phyloP scores from a whole-genome alignment of 2,113 vertebrate species.

The Apodemus sylvaticus region DNA sequence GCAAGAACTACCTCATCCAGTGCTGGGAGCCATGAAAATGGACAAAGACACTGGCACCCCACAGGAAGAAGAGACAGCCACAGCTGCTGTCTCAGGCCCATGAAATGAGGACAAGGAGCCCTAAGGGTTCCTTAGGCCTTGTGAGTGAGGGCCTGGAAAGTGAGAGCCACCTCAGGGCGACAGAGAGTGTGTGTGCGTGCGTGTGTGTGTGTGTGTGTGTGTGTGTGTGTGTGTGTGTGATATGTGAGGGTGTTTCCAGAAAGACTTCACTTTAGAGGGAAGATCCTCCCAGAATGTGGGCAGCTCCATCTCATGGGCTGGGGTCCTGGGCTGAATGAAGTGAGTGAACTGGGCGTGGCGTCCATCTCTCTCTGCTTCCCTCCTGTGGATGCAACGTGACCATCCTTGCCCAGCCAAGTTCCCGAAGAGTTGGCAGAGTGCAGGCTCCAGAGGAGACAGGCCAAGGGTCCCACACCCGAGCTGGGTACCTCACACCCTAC shows the following conservation, averaged over 20 bases:
- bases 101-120: accelerated
- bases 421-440: neutral
- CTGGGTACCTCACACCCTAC: neutral
- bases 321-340: neutral
- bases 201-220: no score
- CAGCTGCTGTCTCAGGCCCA: accelerated
- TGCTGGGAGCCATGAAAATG: neutral
- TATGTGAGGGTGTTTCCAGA: neutral
- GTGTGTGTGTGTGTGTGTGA: neutral
- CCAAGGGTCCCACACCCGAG: neutral
- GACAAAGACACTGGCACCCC: neutral
- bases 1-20: neutral
- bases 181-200: neutral
- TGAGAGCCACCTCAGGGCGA: accelerated
- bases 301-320: neutral
- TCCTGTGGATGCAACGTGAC: neutral
- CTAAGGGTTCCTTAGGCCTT: neutral
- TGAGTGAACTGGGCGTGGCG: neutral
- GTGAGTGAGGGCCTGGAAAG: neutral
- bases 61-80: neutral
- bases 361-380: neutral
- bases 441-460: no score
- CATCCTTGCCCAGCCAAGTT: no score
- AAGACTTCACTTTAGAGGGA: neutral
- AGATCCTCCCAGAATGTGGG: neutral